phyloP scores from a whole-genome alignment of 2,797 vertebrate species.

The Rousettus madagascariensis region DNA sequence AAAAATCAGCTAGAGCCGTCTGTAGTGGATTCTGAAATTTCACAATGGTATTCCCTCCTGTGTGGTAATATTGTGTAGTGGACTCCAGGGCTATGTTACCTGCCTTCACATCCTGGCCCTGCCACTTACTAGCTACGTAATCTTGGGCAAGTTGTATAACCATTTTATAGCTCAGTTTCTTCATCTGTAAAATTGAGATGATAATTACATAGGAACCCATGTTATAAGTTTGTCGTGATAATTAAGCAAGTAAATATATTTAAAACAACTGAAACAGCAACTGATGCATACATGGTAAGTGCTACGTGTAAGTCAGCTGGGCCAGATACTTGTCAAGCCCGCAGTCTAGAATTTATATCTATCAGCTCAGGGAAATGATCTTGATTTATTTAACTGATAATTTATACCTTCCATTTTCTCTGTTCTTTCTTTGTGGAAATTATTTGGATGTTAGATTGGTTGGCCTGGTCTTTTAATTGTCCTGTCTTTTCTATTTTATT shows the following conservation, averaged over 20 bases:
- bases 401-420: background rate
- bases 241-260: background rate
- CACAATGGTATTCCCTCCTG: background rate
- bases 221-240: background rate
- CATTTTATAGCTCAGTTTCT: background rate
- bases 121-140: background rate
- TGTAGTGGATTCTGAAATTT: background rate
- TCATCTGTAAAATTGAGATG: background rate
- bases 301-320: background rate
- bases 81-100: background rate
- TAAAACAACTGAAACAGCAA: background rate
- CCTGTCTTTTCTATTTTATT: background rate
- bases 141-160: background rate
- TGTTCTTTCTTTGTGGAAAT: slow-evolving; percentile 22
- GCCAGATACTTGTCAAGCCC: background rate
- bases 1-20: background rate
- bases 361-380: background rate
- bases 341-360: background rate
- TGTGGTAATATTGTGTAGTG: background rate
- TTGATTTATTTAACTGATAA: slow-evolving; percentile 9
- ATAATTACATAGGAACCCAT: background rate
- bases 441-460: background rate
- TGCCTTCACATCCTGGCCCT: background rate
- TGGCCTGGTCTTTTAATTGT: background rate
- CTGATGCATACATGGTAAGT: background rate